Percentiles rank a stretch among this genome's conserved stretches.
These are phyloP conservation scores for Sebastes ruberrimus DNA, from an alignment of 2,797 vertebrate genomes.

Conservation along the genomic window DNA sequence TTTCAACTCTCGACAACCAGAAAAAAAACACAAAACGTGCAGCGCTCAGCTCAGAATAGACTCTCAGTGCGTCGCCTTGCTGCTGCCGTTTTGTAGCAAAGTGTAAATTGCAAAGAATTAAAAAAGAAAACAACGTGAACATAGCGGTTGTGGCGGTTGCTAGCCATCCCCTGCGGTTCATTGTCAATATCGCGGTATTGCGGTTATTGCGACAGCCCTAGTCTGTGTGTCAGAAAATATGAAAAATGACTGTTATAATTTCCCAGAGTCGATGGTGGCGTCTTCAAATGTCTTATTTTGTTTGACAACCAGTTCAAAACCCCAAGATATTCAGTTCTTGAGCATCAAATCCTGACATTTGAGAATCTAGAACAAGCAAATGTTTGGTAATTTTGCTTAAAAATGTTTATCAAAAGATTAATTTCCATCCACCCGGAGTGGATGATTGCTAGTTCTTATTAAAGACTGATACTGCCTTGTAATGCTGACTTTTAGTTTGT, in stretches of 20 bases:
- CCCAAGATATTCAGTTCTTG: neutral
- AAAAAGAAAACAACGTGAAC: too few relatives aligned
- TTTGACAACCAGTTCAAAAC: neutral
- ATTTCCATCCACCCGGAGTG: neutral
- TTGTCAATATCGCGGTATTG: too few relatives aligned
- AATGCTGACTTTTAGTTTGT: neutral
- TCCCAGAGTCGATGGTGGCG: neutral
- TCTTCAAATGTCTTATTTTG: neutral
- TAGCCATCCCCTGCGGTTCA: too few relatives aligned
- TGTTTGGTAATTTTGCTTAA: neutral
- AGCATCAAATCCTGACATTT: neutral
- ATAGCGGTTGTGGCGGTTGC: too few relatives aligned
- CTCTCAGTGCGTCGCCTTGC: too few relatives aligned
- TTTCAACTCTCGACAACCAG: too few relatives aligned
- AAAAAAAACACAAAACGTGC: too few relatives aligned
- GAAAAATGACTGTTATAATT: neutral
- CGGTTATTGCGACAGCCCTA: too few relatives aligned
- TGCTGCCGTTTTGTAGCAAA: too few relatives aligned
- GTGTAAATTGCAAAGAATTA: too few relatives aligned
- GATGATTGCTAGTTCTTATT: neutral
- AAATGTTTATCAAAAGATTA: neutral
- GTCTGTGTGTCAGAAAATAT: neutral
- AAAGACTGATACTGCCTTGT: neutral
- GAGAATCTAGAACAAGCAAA: neutral
- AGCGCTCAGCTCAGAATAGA: too few relatives aligned